Base-by-base conservation (phyloP, 1,140 invertebrate genomes). In the Magallana ariakensis region DNA sequence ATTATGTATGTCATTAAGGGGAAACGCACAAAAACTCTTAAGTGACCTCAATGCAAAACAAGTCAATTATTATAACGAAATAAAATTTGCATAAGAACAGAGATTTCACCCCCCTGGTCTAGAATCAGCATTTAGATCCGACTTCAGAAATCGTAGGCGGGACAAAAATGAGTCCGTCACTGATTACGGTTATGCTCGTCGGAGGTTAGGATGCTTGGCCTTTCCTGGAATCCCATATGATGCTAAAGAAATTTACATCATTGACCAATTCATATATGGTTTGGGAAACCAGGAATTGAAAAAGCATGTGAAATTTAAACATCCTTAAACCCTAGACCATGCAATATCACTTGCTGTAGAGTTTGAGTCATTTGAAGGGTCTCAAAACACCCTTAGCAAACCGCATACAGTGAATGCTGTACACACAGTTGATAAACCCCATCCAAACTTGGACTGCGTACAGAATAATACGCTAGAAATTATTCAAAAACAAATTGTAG, bases 41-140 rank as follows among this genome's bases (percentile, higher is more conserved):
- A 53, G 70, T 53, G 85, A 89, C 53, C 53, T 89, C 5, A 89
- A 62, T 8, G n/a, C 60, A 9, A n/a, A 16, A 8, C 11, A 66
- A 16, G 22, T 87, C 11, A n/a, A 60, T 0, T 53, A 75, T 83
- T 89, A 87, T 60, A 15, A 13, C 70, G 11, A 84, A 46, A 46
- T 46, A 46, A 46, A 46, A 46, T 46, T 46, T 16, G 62, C 80
- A 10, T 54, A 87, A 82, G 46, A 56, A 80, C 26, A 85, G 26
- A 53, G 86, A 8, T 89, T 87, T 80, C 85, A 85, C 80, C 88
- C 86, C 15, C 66, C 62, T 58, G 88, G 83, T 60, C 62, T 62
- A 26, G 85, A 86, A 84, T 81, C 80, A 15, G 87, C 87, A 22
- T 86, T 84, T 54, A n/a, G 85, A 33, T 84, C 86, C 56, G 85